These are phyloP conservation scores for Capromys pilorides DNA, from an alignment of 2,797 vertebrate genomes.

Conservation along the genomic window DNA sequence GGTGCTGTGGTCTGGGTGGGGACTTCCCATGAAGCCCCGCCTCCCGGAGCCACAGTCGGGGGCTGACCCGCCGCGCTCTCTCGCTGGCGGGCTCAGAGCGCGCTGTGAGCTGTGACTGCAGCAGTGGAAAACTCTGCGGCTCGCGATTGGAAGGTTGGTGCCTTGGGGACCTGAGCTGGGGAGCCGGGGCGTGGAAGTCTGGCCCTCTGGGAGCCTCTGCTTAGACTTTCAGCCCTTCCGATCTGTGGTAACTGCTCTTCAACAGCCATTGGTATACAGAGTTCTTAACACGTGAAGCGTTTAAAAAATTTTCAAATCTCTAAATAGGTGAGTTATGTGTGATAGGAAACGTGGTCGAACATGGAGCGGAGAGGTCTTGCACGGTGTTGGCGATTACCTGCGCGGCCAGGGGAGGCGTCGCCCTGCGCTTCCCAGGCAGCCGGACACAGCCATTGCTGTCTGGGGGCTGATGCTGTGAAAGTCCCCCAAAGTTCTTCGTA, in stretches of 20 bases:
- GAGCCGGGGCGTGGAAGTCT: not conserved
- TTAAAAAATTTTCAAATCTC: not conserved
- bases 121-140: not conserved
- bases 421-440: not conserved
- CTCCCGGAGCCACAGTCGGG: conserved; percentile 55
- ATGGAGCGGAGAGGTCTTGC: not conserved
- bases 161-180: fast-evolving
- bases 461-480: not conserved
- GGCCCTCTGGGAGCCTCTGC: not conserved
- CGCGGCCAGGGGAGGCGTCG: not conserved
- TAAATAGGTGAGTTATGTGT: not conserved
- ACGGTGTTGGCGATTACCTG: too few species aligned
- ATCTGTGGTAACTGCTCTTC: not conserved
- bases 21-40: conserved; percentile 68
- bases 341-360: not conserved
- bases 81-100: not conserved
- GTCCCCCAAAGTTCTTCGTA: conserved; percentile 28
- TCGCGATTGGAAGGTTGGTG: conserved; percentile 60
- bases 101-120: not conserved
- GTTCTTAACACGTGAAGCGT: not conserved
- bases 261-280: not conserved
- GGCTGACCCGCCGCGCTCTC: not conserved
- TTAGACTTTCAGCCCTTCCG: not conserved
- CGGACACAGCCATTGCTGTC: not conserved
- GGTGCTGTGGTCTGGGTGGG: not conserved